Evolutionary conservation across 2,888 invertebrate species (phyloP).

Genomic region (Meloe dianella): DNA sequence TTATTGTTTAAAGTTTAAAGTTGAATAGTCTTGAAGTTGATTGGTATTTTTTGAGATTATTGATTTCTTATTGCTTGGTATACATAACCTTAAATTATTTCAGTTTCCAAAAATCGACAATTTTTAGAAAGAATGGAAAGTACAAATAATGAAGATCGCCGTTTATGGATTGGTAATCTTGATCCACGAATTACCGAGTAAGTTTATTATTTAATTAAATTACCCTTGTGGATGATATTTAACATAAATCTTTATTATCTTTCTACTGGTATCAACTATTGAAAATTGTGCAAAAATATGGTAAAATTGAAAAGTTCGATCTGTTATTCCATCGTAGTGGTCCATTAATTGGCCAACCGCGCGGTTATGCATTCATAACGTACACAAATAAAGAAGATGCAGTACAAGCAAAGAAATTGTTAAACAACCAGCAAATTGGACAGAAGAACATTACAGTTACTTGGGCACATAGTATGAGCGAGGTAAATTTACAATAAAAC

Average conservation of each 20-base stretch:
- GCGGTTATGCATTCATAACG: conserved; percentile 94
- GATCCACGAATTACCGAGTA: conserved; percentile 93
- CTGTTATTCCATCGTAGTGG: conserved; percentile 93
- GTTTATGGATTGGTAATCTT: conserved; percentile 92
- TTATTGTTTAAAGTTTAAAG: neutral
- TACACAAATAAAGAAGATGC: conserved; percentile 73
- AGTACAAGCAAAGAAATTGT: conserved; percentile 70
- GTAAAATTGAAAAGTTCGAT: conserved; percentile 93
- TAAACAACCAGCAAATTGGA: conserved; percentile 79
- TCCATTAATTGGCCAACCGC: conserved; percentile 84
- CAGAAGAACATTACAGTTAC: conserved; percentile 79
- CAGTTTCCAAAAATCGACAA: too few relatives aligned
- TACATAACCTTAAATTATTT: conserved; percentile 20
- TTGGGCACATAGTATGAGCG: conserved; percentile 77
- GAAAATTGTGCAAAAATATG: conserved; percentile 95
- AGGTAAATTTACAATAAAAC: conserved; percentile 58
- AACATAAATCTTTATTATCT: conserved; percentile 38
- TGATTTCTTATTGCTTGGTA: neutral
- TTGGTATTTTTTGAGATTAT: neutral
- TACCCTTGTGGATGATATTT: conserved; percentile 21
- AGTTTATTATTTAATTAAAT: conserved; percentile 58
- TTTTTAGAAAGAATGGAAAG: neutral
- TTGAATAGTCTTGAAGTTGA: neutral
- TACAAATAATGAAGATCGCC: conserved; percentile 64
- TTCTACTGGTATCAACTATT: conserved; percentile 91